phyloP scores from a whole-genome alignment of 2,113 vertebrate species.

The Charadrius vociferus region DNA sequence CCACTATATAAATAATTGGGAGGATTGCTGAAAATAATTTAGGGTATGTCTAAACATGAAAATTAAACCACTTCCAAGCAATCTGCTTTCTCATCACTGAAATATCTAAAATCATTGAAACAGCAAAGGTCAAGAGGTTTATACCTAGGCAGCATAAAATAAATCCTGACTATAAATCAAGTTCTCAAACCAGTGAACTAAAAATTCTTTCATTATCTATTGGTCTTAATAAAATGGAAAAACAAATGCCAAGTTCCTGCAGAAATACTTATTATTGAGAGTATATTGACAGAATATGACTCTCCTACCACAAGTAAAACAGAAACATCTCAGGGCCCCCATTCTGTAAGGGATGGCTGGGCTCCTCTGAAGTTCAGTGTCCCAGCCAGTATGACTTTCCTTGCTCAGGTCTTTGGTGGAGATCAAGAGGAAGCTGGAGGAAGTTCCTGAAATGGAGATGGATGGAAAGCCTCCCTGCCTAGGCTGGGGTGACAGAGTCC shows the following conservation, averaged over 20 bases:
- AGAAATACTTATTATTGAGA: constrained; percentile 50
- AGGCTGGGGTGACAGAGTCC: neutral
- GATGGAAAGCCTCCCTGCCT: neutral
- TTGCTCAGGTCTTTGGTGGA: neutral
- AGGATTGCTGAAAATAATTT: neutral
- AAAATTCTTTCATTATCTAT: constrained; percentile 9
- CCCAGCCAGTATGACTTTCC: neutral
- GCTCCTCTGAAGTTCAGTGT: neutral
- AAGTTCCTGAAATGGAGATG: neutral
- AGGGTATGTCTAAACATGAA: neutral
- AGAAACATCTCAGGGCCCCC: neutral
- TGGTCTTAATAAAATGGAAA: neutral
- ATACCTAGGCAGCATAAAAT: neutral
- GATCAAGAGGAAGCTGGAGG: neutral
- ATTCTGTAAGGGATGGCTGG: neutral
- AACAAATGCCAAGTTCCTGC: neutral
- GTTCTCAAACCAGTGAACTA: constrained; percentile 3
- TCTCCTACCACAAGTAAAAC: constrained; percentile 22
- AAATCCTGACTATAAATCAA: constrained; percentile 49
- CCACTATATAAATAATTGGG: neutral
- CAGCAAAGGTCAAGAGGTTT: neutral
- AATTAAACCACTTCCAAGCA: neutral
- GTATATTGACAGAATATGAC: constrained; percentile 1
- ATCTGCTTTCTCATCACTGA: constrained; percentile 5
- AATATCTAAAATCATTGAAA: neutral